Evolutionary conservation across 2,113 vertebrate species (phyloP).

Genomic region (Malaclemys terrapin): DNA sequence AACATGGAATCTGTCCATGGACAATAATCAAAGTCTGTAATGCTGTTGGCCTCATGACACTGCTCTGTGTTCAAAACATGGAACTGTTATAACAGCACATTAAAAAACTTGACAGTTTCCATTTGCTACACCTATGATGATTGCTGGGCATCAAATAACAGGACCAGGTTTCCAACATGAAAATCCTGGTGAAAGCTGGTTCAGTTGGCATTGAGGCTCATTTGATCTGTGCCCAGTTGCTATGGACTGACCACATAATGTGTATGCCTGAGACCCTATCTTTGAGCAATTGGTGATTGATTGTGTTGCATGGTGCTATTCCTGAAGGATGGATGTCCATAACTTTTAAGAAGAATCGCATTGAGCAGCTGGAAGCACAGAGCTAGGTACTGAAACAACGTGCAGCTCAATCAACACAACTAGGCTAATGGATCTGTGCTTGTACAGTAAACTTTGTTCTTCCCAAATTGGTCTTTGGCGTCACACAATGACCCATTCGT

Average conservation of each 20-base stretch:
- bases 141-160: neutral
- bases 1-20: neutral
- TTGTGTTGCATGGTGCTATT: neutral
- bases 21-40: neutral
- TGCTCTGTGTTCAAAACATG: neutral
- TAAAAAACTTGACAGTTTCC: neutral
- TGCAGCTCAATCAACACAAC: neutral
- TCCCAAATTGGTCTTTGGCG: neutral
- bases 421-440: neutral
- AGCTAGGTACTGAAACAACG: neutral
- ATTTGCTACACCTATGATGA: neutral
- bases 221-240: neutral
- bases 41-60: neutral
- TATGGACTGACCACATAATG: neutral
- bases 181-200: neutral
- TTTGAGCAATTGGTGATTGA: too few species aligned
- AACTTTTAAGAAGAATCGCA: neutral
- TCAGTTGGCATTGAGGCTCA: neutral
- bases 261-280: neutral
- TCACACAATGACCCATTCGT: neutral
- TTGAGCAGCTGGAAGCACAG: neutral
- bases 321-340: neutral
- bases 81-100: neutral
- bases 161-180: neutral
- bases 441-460: neutral